phyloP scores from a whole-genome alignment of 1,140 invertebrate genomes.

The Ceratina australensis region DNA sequence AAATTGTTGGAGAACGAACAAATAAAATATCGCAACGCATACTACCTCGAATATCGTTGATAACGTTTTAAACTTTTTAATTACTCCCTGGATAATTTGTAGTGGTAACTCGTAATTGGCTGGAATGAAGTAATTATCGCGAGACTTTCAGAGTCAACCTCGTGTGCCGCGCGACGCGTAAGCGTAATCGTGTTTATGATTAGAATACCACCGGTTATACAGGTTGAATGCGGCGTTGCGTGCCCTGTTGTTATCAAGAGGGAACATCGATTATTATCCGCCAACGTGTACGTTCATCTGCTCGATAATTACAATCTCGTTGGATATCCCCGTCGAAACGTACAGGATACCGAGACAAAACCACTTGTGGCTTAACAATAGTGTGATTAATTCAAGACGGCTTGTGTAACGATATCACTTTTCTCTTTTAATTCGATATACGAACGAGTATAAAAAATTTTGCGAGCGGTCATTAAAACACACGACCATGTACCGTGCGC shows the following conservation, averaged over 20 bases:
- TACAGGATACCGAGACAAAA: constrained; percentile 26
- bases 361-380: constrained; percentile 38
- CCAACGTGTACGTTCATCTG: constrained; percentile 21
- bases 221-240: neutral
- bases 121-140: constrained; percentile 17
- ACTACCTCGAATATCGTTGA: too few species aligned
- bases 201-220: constrained; percentile 17
- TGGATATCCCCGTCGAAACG: constrained; percentile 20
- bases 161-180: neutral
- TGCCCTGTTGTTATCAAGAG: constrained; percentile 14
- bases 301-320: constrained; percentile 37
- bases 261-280: constrained; percentile 37
- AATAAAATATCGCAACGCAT: too few species aligned
- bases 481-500: too few species aligned
- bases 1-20: too few species aligned
- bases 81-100: constrained; percentile 9
- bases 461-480: too few species aligned
- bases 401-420: neutral
- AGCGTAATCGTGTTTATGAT: constrained; percentile 18
- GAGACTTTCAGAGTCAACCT: neutral
- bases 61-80: neutral
- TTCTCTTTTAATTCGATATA: neutral
- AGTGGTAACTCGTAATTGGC: neutral
- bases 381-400: constrained; percentile 6
- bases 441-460: too few species aligned